Conservation (phyloP, 2,113 vertebrate genomes). For the Pseudorhombus dupliciocellatus region DNA sequence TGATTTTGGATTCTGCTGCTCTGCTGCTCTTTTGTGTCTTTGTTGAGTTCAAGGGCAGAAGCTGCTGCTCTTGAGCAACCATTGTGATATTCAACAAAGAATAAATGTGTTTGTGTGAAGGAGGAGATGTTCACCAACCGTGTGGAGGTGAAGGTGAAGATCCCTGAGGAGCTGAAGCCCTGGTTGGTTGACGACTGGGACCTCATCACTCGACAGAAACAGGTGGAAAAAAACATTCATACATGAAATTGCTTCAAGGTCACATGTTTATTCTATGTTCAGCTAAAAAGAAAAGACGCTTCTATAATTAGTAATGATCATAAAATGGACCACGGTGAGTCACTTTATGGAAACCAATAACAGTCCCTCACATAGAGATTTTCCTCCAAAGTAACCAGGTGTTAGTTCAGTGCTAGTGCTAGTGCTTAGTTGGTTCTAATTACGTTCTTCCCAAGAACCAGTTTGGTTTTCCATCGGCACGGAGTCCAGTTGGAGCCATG, state of each 20-base stretch:
- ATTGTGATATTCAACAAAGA: neutral
- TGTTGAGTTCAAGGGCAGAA: neutral
- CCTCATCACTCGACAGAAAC: constrained; percentile 96
- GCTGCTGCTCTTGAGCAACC: neutral
- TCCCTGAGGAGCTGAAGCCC: constrained; percentile 95
- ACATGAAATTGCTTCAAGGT: neutral
- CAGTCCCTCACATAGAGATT: no score
- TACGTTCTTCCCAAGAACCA: no score
- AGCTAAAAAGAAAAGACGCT: neutral
- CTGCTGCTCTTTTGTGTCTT: no score
- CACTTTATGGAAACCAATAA: no score
- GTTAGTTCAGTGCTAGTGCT: no score
- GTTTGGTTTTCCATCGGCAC: no score
- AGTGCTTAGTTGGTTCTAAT: no score
- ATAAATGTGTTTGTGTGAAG: constrained; percentile 67
- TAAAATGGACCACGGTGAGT: no score
- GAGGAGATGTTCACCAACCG: constrained; percentile 98
- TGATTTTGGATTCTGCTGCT: neutral
- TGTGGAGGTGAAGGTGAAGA: constrained; percentile 98
- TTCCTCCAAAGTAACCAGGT: no score
- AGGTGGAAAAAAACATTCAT: constrained; percentile 78
- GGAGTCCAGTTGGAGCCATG: no score
- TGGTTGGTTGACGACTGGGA: constrained; percentile 99
- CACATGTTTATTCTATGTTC: neutral
- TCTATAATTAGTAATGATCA: no score